Conservation (phyloP, 2,888 invertebrate genomes). For the Mimachlamys varia region DNA sequence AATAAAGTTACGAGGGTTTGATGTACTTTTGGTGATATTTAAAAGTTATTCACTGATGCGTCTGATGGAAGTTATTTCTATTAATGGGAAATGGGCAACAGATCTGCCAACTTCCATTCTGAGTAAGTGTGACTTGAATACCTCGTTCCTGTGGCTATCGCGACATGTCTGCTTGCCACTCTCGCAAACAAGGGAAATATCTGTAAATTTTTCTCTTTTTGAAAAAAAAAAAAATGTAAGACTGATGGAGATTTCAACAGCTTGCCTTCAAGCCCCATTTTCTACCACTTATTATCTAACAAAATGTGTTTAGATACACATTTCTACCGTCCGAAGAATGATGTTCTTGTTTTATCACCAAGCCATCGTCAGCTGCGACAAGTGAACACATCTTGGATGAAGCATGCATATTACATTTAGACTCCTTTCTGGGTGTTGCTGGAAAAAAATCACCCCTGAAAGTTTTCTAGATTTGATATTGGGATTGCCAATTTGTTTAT, state of each 20-base stretch:
- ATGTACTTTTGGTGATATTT: conserved; percentile 7
- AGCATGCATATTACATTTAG: not conserved
- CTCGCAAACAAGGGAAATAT: not conserved
- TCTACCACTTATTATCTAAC: not conserved
- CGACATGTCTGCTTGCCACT: not conserved
- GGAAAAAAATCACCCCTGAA: no score
- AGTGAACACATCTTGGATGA: not conserved
- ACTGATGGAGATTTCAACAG: not conserved
- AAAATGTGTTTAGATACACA: not conserved
- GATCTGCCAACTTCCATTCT: not conserved
- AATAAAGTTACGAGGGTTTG: not conserved
- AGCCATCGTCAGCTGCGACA: not conserved
- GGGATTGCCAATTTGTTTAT: no score
- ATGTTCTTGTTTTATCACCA: not conserved
- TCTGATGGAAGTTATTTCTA: not conserved
- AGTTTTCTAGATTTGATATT: no score
- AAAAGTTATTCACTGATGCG: not conserved
- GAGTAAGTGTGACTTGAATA: not conserved
- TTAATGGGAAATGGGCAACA: not conserved
- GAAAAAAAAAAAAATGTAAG: not conserved
- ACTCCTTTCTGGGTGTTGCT: no score
- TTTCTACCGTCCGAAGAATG: not conserved
- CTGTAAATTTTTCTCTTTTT: not conserved
- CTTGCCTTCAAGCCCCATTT: not conserved
- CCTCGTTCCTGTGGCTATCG: not conserved